phyloP scores from a whole-genome alignment of 2,888 invertebrate species.

The Ecliptopera silaceata region DNA sequence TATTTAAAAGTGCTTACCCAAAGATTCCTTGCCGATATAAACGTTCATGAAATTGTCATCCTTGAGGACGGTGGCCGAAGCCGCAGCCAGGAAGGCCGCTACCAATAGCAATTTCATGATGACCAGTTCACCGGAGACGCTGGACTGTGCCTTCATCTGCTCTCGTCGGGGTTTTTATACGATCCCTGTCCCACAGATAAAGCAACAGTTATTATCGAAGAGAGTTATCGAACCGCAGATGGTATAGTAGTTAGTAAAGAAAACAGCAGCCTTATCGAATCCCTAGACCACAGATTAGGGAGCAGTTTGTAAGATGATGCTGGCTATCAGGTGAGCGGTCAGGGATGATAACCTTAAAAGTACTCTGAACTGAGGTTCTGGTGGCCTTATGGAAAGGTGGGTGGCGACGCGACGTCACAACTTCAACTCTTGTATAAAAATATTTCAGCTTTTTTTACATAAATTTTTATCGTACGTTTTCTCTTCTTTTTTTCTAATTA shows the following conservation, averaged over 20 bases:
- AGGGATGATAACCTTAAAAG: constrained; percentile 6
- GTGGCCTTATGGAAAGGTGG: constrained; percentile 2
- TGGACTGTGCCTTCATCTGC: constrained; percentile 46
- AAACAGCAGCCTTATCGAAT: neutral
- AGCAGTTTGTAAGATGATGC: constrained; percentile 2
- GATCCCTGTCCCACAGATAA: constrained; percentile 4
- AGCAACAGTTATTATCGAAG: neutral
- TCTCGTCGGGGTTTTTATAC: constrained; percentile 56
- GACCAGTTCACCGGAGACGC: constrained; percentile 32
- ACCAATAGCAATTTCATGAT: constrained; percentile 61
- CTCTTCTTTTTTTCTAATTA: too few relatives aligned
- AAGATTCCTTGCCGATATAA: constrained; percentile 60
- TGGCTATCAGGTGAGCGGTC: constrained; percentile 15
- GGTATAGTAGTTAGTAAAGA: neutral
- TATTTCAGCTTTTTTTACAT: too few relatives aligned
- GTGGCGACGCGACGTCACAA: neutral
- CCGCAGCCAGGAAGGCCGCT: constrained; percentile 56
- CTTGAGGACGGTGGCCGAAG: constrained; percentile 62
- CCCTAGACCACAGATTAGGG: constrained; percentile 3
- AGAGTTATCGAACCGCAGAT: constrained; percentile 13
- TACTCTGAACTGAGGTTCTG: neutral
- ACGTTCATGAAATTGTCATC: constrained; percentile 48
- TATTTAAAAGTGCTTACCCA: constrained; percentile 52
- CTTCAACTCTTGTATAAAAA: too few relatives aligned
- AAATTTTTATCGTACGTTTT: too few relatives aligned